Evolutionary conservation across 2,113 vertebrate species (phyloP), one percentile per base, ranked within the genome.

Genomic region (Sinosuthora webbiana): DNA sequence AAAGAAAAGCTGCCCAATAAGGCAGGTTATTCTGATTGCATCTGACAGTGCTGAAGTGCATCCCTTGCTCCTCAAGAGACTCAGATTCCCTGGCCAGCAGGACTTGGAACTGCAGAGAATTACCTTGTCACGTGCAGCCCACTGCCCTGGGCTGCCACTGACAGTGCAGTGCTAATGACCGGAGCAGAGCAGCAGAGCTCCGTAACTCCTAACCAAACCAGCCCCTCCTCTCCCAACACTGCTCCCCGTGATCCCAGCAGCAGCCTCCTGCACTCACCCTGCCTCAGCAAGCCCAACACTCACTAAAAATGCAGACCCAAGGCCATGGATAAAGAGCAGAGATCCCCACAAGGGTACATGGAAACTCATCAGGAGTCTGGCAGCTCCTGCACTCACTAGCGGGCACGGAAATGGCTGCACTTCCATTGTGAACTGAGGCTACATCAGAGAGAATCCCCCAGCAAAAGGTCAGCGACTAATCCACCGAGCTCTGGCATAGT

Each of bases 21-120:
- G 60, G 50, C 70, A 80, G 47, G 60, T 94, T 75, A 77, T 77
- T 83, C 78, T 98, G 97, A 98, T 97, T 96, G 92, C 94, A 96
- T 96, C 39, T 98, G 98, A 98, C 98, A 98, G 93, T 94, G 81
- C 83, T 95, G 95, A 98, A 98, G 97, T 63, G 87, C 91, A 94
- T 77, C 90, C 76, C 75, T 93, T 83, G 83, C 89, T 95, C 57
- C 87, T 97, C 96, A 89, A 93, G 87, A 94, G 93, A 86, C 56
- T 95, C 83, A 87, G 93, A 93, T 95, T 71, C 97, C 71, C 81
- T 90, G 86, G 69, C 64, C 89, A 94, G 79, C 88, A 93, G 80
- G 60, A 89, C 86, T 71, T 59, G 93, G 19, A 94, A 74, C 64
- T 75, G 86, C 86, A 92, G 86, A 94, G 92, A 83, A 89, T 83